Base-by-base conservation (phyloP, 2,888 invertebrate species). In the Drosophila colorata region DNA sequence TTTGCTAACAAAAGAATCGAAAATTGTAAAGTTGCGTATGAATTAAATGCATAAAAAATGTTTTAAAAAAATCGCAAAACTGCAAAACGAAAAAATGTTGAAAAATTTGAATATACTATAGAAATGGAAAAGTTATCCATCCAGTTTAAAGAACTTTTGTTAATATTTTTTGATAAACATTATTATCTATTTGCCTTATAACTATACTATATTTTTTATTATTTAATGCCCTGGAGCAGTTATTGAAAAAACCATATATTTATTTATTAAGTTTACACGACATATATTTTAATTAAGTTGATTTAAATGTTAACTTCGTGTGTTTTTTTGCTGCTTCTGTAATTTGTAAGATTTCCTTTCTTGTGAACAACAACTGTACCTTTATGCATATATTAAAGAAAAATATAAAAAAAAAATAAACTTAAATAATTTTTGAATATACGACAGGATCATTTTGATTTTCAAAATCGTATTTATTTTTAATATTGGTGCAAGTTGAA, bases 291-390 rank as follows among this genome's bases (percentile, higher is more conserved):
- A 77, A 68, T 85, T 87, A 86, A 85, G 88, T 79, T 88, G 78
- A 84, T 70, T 85, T 81, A 67, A 74, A 87, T 87, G 82, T 88
- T 88, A 85, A 73, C 66, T 87, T 78, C 69, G 58, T 78, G 89
- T 81, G 85, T 81, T 82, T 71, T 71, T 75, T 77, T 72, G 84
- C 90, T 86, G 88, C 89, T 85, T 88, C 78, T 86, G 69, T 76
- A 80, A 76, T 71, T 78, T 67, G 59, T 88, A 89, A 89, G 89
- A 86, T 86, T 86, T 86, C 88, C 85, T 86, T 86, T 88, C 88
- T 89, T 80, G 90, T 89, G 80, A 87, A 87, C 85, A 85, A 85
- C 89, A 89, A 87, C 83, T 87, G 86, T 87, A 87, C 86, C 86
- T 87, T 87, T 88, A 82, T 82, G 85, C 73, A 88, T 87, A 88